These are phyloP conservation scores for Diabrotica balteata DNA, from an alignment of 2,888 invertebrate species.

Conservation along the genomic window DNA sequence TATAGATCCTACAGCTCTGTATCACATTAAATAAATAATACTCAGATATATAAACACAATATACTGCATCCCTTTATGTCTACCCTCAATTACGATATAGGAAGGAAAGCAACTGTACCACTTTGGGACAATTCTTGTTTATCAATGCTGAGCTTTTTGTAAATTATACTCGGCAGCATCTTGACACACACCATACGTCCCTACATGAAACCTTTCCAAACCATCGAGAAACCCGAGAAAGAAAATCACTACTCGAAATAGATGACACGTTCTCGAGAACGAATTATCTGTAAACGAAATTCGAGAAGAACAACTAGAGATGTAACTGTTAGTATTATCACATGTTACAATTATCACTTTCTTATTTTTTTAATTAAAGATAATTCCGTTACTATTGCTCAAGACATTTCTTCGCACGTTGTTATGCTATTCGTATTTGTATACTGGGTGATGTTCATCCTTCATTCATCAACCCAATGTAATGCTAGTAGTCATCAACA, in stretches of 20 bases:
- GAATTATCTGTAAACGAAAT: constrained; percentile 21
- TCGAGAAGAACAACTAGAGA: too few species aligned
- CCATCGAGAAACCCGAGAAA: constrained; percentile 9
- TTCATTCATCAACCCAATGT: too few species aligned
- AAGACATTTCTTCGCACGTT: too few species aligned
- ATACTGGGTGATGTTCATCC: too few species aligned
- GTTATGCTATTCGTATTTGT: too few species aligned
- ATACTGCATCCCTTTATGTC: not conserved
- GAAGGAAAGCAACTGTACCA: not conserved
- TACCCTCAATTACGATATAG: not conserved
- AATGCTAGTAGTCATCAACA: too few species aligned
- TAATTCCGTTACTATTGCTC: too few species aligned
- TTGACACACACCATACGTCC: not conserved
- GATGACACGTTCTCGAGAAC: constrained; percentile 24
- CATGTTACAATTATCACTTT: too few species aligned
- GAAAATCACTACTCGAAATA: constrained; percentile 25
- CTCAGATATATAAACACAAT: not conserved
- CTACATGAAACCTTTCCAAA: constrained; percentile 5
- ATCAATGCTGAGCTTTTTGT: constrained; percentile 2
- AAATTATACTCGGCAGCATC: constrained; percentile 10
- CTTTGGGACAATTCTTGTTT: not conserved
- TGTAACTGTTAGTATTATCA: too few species aligned
- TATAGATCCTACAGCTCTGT: too few species aligned
- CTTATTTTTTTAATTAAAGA: too few species aligned
- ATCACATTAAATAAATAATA: not conserved